These are phyloP conservation scores for Dasyurus viverrinus DNA, from an alignment of 2,113 vertebrate genomes.

Conservation along the genomic window DNA sequence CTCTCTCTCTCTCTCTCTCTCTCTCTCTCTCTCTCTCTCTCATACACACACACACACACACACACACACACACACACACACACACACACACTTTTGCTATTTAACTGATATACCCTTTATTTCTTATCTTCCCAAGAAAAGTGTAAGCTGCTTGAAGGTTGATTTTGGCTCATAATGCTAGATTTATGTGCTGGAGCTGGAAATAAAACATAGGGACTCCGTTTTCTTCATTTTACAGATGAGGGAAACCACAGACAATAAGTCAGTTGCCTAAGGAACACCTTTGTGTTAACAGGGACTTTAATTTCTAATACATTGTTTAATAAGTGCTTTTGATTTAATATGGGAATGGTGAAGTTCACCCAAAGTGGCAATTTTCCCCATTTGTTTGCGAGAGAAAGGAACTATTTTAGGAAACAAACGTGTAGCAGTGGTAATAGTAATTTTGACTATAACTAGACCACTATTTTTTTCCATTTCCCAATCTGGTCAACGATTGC, in stretches of 20 bases:
- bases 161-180: neutral
- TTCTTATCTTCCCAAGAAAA: neutral
- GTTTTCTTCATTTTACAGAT: neutral
- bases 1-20: no score
- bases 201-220: neutral
- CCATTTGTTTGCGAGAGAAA: neutral
- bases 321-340: neutral
- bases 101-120: neutral
- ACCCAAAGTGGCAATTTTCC: neutral
- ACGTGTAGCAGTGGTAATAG: neutral
- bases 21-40: no score
- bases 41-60: no score
- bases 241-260: neutral
- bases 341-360: neutral
- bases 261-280: neutral
- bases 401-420: neutral
- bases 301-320: neutral
- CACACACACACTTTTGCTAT: neutral
- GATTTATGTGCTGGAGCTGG: neutral
- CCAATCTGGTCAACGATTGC: constrained; percentile 3
- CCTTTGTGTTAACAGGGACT: neutral
- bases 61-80: no score
- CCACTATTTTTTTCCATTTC: neutral
- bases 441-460: no score
- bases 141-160: neutral